Evolutionary conservation across 2,888 invertebrate species (phyloP), one percentile per base, ranked within the genome.

Genomic region (Lycaena phlaeas): DNA sequence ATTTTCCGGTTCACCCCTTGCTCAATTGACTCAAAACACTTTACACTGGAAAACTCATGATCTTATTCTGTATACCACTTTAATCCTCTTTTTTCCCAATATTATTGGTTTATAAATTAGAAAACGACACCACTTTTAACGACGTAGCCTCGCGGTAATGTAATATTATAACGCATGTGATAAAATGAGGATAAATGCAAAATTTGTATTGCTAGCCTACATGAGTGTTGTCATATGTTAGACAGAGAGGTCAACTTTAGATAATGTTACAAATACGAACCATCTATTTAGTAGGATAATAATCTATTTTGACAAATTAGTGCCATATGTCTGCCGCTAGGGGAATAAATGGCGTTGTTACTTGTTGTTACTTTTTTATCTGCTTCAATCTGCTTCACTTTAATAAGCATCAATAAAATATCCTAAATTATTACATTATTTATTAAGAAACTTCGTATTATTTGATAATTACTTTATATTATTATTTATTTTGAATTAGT

Each of bases 271-370:
- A 38, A 48, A 42, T 38, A 46, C 28, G 34, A 41, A 36, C 51
- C 50, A 53, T 53, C 31, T 45, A 64, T 56, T 65, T 73, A 41
- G 62, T 51, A 46, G 75, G 41, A 14, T 71, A 57, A 50, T 65
- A 76, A 55, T 77, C 74, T 82, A 82, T 84, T 84, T 84, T 84
- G 81, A 84, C 84, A 73, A 82, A 72, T 66, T 78, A 75, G 68
- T 82, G 49, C 71, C 31, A 1, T 59, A 59, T 66, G 76, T 77
- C 77, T 79, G 65, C 79, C 79, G 67, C 75, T 54, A 74, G 84
- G 61, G 47, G 65, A 57, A 53, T 51, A 54, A 53, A 54, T 50
- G 57, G 74, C 74, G 72, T 68, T 68, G 54, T 40, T 46, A 47
- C 46, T 48, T 50, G 48, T 54, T 57, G 51, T 56, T 53, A 54